phyloP scores from a whole-genome alignment of 2,797 vertebrate genomes.

The Neosalanx taihuensis region DNA sequence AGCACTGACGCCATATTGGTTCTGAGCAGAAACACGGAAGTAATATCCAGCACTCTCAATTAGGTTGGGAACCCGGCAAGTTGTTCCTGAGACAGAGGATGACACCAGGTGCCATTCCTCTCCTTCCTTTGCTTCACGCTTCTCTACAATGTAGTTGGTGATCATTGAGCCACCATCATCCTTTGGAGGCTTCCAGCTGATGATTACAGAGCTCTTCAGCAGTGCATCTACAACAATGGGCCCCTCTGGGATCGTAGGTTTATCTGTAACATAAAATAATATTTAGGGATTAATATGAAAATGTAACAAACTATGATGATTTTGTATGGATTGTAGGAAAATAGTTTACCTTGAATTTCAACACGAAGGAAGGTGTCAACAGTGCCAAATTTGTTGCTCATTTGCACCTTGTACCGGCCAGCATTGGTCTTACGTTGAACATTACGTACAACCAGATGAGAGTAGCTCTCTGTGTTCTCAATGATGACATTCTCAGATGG shows the following conservation, averaged over 20 bases:
- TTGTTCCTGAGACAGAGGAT: conserved; percentile 89
- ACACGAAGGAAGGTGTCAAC: conserved; percentile 88
- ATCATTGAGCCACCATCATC: conserved; percentile 95
- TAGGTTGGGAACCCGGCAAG: conserved; percentile 90
- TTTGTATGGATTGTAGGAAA: neutral
- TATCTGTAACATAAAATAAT: conserved; percentile 76
- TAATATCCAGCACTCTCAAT: conserved; percentile 95
- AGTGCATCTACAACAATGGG: conserved; percentile 91
- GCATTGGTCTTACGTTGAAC: conserved; percentile 91
- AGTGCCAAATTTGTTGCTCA: conserved; percentile 91
- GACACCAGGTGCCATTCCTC: conserved; percentile 94
- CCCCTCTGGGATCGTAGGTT: conserved; percentile 89
- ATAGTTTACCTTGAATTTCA: conserved; percentile 93
- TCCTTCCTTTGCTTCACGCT: conserved; percentile 95
- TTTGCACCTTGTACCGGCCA: conserved; percentile 95
- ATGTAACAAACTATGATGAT: neutral
- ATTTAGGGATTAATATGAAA: neutral
- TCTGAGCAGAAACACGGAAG: conserved; percentile 97
- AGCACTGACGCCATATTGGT: conserved; percentile 93
- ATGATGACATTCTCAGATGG: conserved; percentile 85
- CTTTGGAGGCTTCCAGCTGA: conserved; percentile 95
- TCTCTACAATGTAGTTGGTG: conserved; percentile 97
- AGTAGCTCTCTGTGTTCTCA: conserved; percentile 97
- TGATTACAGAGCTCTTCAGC: conserved; percentile 89
- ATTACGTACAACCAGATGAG: conserved; percentile 94